Evolutionary conservation across 2,113 vertebrate genomes (phyloP).

Genomic region (Myrmecobius fasciatus): DNA sequence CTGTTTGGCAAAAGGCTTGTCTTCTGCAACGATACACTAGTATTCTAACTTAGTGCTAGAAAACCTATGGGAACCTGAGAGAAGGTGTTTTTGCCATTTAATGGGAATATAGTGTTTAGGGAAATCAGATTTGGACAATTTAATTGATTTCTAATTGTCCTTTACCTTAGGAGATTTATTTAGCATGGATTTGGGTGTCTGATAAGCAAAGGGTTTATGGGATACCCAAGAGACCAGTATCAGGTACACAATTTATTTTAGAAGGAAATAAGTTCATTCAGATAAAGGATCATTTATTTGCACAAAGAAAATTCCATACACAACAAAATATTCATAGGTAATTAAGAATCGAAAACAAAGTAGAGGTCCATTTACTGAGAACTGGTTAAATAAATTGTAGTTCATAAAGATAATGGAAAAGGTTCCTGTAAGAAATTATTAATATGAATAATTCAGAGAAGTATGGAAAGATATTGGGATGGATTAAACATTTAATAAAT

Average conservation of each 20-base stretch:
- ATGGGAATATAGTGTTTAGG: neutral
- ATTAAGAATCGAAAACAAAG: neutral
- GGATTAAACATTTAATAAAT: neutral
- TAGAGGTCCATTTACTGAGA: neutral
- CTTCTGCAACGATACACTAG: neutral
- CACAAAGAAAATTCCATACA: neutral
- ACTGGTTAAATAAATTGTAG: neutral
- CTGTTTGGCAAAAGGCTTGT: neutral
- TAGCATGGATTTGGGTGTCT: neutral
- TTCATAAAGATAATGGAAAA: neutral
- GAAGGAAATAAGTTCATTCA: neutral
- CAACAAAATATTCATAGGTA: neutral
- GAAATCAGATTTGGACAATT: neutral
- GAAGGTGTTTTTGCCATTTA: constrained; percentile 41
- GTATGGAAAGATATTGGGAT: neutral
- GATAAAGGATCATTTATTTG: neutral
- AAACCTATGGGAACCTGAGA: constrained; percentile 33
- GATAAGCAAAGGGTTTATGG: neutral
- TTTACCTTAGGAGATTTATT: neutral
- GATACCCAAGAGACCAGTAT: neutral
- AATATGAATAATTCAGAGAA: neutral
- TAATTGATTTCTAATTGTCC: constrained; percentile 24
- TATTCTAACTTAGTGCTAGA: neutral
- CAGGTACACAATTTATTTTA: neutral
- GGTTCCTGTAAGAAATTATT: neutral